These are phyloP conservation scores for Catostomus latipinnis DNA, from an alignment of 2,797 vertebrate species.

Conservation along the genomic window DNA sequence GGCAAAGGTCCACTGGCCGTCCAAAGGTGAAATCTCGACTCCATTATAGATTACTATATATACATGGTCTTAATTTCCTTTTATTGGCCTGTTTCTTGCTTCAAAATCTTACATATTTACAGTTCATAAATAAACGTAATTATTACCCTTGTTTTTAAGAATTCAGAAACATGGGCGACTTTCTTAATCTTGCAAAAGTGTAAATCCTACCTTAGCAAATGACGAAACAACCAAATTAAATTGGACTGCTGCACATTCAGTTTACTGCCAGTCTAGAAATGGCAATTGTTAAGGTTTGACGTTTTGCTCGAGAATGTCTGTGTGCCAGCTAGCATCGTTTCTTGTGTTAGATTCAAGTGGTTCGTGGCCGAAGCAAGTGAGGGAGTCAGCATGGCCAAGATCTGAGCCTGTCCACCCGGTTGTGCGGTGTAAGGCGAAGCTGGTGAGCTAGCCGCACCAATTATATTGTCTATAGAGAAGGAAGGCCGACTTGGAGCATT, in stretches of 20 bases:
- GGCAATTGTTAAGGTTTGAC: slow-evolving; percentile 88
- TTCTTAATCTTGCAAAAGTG: slow-evolving; percentile 71
- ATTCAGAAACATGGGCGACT: slow-evolving; percentile 58
- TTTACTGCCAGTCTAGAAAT: slow-evolving; percentile 78
- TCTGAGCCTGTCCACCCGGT: slow-evolving; percentile 86
- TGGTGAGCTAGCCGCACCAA: slow-evolving; percentile 82
- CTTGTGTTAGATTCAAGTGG: slow-evolving; percentile 89
- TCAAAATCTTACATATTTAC: slow-evolving; percentile 80
- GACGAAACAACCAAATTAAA: slow-evolving; percentile 70
- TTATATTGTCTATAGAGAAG: slow-evolving; percentile 98
- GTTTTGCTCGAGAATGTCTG: slow-evolving; percentile 89
- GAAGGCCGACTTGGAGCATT: slow-evolving; percentile 81
- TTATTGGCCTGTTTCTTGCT: slow-evolving; percentile 46
- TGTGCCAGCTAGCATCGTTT: slow-evolving; percentile 78
- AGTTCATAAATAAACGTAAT: slow-evolving; percentile 82
- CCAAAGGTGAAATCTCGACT: slow-evolving; percentile 59
- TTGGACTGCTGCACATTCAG: slow-evolving; percentile 59
- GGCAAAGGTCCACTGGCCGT: slow-evolving; percentile 63
- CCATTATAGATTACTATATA: slow-evolving; percentile 50
- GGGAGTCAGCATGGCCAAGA: slow-evolving; percentile 92
- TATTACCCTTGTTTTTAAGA: slow-evolving; percentile 54
- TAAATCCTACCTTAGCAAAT: slow-evolving; percentile 86
- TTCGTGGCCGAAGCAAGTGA: slow-evolving; percentile 87
- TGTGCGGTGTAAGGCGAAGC: slow-evolving; percentile 83
- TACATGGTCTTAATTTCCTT: slow-evolving; percentile 33